phyloP scores from a whole-genome alignment of 2,888 invertebrate species.

The Saturnia pavonia region DNA sequence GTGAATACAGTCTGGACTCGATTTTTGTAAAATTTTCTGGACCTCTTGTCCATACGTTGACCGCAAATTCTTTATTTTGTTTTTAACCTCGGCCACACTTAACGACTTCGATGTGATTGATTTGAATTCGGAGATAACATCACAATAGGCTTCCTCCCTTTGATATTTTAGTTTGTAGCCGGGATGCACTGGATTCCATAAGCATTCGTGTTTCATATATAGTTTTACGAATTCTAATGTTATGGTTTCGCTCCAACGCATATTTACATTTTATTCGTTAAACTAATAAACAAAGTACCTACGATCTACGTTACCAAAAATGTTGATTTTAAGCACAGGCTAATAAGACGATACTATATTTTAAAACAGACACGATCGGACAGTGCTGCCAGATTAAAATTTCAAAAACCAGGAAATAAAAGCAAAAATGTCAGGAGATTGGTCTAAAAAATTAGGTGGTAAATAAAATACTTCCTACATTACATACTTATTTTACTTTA shows the following conservation, averaged over 20 bases:
- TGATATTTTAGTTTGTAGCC: conserved; percentile 64
- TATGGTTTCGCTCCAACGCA: conserved; percentile 69
- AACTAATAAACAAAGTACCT: background rate
- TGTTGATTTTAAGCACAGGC: too few species aligned
- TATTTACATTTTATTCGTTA: background rate
- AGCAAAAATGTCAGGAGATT: too few species aligned
- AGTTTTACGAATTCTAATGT: conserved; percentile 75
- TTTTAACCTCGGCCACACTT: conserved; percentile 58
- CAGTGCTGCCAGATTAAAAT: too few species aligned
- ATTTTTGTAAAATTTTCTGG: conserved; percentile 54
- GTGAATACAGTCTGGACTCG: conserved; percentile 40
- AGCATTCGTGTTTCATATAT: conserved; percentile 73
- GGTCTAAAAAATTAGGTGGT: too few species aligned
- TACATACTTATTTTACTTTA: too few species aligned
- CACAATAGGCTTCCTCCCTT: conserved; percentile 60
- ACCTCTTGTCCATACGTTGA: conserved; percentile 75
- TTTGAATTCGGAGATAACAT: background rate
- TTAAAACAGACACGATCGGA: too few species aligned
- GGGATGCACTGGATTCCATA: conserved; percentile 72
- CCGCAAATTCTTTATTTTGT: conserved; percentile 74
- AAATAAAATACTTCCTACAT: too few species aligned
- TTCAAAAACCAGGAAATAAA: too few species aligned
- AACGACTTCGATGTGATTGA: background rate
- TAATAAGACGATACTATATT: too few species aligned
- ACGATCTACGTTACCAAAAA: background rate